phyloP scores from a whole-genome alignment of 1,140 invertebrate genomes.

The Meloidogyne hapla region DNA sequence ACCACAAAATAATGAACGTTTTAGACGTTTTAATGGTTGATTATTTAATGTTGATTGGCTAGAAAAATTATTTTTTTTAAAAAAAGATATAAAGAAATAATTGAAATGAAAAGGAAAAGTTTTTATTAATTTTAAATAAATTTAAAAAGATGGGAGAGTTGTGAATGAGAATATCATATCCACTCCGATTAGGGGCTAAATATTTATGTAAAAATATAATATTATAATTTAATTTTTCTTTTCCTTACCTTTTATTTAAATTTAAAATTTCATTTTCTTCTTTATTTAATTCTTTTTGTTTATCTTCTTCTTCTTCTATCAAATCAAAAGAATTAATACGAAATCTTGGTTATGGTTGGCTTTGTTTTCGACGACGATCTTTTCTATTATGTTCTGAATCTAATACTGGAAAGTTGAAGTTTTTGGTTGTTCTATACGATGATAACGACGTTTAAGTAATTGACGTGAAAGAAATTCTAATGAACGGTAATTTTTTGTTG shows the following conservation, averaged over 20 bases:
- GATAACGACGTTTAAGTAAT: conserved; percentile 4
- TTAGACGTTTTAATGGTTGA: neutral
- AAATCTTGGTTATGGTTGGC: conserved; percentile 12
- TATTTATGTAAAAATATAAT: too few species aligned
- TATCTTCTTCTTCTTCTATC: conserved; percentile 10
- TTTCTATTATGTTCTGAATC: neutral
- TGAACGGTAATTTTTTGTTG: neutral
- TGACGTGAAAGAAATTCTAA: neutral
- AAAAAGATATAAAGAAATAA: too few species aligned
- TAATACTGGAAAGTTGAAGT: too few species aligned
- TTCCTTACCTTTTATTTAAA: neutral
- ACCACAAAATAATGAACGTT: neutral
- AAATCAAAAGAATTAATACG: neutral
- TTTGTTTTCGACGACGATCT: conserved; percentile 23
- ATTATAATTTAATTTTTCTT: too few species aligned
- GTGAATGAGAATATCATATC: too few species aligned
- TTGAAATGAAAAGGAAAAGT: too few species aligned
- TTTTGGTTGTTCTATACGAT: neutral
- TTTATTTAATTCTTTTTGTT: conserved; percentile 1
- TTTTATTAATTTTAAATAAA: too few species aligned
- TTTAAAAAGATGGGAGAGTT: too few species aligned
- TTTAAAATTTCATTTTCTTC: conserved; percentile 1
- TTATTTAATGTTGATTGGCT: neutral
- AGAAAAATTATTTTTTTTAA: too few species aligned
- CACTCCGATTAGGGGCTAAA: too few species aligned